Evolutionary conservation across 1,140 invertebrate genomes (phyloP).

Genomic region (Temnothorax curvispinosus): DNA sequence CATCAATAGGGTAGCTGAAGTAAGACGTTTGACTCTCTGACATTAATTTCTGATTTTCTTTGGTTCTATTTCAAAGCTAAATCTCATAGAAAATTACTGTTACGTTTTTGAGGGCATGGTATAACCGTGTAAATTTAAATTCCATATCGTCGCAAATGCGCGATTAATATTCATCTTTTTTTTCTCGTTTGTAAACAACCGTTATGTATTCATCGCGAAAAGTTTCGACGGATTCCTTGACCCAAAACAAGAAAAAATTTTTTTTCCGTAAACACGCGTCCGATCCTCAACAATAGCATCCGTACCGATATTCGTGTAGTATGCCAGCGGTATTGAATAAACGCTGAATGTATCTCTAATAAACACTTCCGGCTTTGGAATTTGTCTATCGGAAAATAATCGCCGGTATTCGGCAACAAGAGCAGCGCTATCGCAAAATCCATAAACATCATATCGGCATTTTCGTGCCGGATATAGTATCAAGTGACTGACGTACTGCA

Average conservation of each 20-base stretch:
- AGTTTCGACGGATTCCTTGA: conserved; percentile 33
- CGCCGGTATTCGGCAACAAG: conserved; percentile 56
- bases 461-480: conserved; percentile 32
- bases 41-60: conserved; percentile 72
- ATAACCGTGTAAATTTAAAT: background rate
- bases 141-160: background rate
- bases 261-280: conserved; percentile 16
- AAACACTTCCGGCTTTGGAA: conserved; percentile 55
- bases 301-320: conserved; percentile 14
- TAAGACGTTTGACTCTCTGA: conserved; percentile 80
- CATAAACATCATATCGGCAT: conserved; percentile 57
- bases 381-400: conserved; percentile 63
- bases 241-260: conserved; percentile 9
- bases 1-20: conserved; percentile 79
- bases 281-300: conserved; percentile 13
- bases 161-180: conserved; percentile 1
- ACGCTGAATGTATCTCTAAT: conserved; percentile 57
- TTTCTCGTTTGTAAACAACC: background rate
- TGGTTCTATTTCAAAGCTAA: background rate
- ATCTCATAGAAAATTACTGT: background rate
- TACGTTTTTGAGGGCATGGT: background rate
- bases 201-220: conserved; percentile 9
- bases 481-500: conserved; percentile 38
- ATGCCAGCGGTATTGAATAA: conserved; percentile 46
- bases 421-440: conserved; percentile 54